These are phyloP conservation scores for Onychostruthus taczanowskii DNA, from an alignment of 2,113 vertebrate genomes.

Conservation along the genomic window DNA sequence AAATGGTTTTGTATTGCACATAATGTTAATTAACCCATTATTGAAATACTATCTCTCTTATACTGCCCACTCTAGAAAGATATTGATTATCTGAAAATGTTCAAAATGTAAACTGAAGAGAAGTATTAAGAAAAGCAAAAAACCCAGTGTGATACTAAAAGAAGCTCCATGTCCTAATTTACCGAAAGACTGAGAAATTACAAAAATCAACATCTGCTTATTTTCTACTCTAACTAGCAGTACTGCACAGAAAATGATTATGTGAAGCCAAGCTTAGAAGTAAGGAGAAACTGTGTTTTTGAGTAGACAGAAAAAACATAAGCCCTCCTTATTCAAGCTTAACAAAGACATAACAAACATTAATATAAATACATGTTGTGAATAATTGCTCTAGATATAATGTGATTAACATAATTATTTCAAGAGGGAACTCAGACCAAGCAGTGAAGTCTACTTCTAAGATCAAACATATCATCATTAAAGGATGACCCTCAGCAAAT, in stretches of 20 bases:
- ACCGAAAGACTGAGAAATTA: neutral
- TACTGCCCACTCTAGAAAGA: neutral
- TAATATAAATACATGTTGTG: neutral
- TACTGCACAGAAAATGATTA: neutral
- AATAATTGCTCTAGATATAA: neutral
- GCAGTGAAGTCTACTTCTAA: neutral
- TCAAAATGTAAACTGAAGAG: neutral
- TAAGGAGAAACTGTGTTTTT: neutral
- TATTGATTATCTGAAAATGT: neutral
- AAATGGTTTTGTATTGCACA: neutral
- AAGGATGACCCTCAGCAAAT: neutral
- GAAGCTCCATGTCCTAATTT: neutral
- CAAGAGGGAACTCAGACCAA: conserved; percentile 5
- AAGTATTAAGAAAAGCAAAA: neutral
- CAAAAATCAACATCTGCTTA: neutral
- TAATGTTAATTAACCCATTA: neutral
- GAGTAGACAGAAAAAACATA: neutral
- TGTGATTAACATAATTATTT: conserved; percentile 10
- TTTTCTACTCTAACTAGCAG: neutral
- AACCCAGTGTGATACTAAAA: neutral
- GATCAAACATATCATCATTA: neutral
- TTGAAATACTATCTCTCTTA: neutral
- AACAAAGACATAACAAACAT: neutral
- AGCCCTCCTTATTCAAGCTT: neutral
- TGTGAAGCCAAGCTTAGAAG: neutral